phyloP scores from a whole-genome alignment of 2,797 vertebrate genomes.

The Melanotaenia parkinsoni region DNA sequence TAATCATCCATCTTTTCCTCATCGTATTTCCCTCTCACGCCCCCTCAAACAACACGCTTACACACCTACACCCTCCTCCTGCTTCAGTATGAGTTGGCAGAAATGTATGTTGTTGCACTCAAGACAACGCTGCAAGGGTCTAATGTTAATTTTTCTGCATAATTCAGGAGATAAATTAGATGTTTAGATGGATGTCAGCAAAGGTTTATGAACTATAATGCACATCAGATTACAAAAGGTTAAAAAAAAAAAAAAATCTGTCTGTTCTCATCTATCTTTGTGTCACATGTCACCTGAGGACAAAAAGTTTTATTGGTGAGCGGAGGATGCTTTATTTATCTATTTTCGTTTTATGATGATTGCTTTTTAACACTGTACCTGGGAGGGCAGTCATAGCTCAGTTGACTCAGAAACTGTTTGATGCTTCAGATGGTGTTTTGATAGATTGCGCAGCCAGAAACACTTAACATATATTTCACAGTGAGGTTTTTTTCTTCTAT shows the following conservation, averaged over 20 bases:
- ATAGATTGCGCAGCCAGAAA: slow-evolving; percentile 32
- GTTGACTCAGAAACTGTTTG: slow-evolving; percentile 31
- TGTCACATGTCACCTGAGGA: slow-evolving; percentile 54
- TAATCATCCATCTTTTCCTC: slow-evolving; percentile 50
- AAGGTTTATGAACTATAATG: slow-evolving; percentile 58
- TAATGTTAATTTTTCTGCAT: slow-evolving; percentile 63
- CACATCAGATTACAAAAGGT: slow-evolving; percentile 44
- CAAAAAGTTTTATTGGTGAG: slow-evolving; percentile 18
- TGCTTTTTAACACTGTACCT: slow-evolving; percentile 48
- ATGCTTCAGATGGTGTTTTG: slow-evolving; percentile 33
- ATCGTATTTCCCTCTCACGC: slow-evolving; percentile 34
- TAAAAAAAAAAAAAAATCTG: slow-evolving; percentile 34
- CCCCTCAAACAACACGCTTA: slow-evolving; percentile 1
- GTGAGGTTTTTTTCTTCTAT: not conserved
- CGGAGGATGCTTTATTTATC: slow-evolving; percentile 27
- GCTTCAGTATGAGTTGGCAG: slow-evolving; percentile 60
- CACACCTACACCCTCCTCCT: slow-evolving; percentile 8
- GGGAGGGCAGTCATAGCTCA: slow-evolving; percentile 34
- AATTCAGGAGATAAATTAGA: slow-evolving; percentile 43
- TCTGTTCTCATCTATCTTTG: slow-evolving; percentile 17
- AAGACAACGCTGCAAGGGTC: slow-evolving; percentile 51
- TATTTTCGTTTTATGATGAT: slow-evolving; percentile 41
- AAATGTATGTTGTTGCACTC: slow-evolving; percentile 55
- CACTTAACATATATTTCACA: slow-evolving; percentile 1
- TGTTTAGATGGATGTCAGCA: slow-evolving; percentile 54